Conservation (phyloP, 2,797 vertebrate species). For the Helostoma temminkii region DNA sequence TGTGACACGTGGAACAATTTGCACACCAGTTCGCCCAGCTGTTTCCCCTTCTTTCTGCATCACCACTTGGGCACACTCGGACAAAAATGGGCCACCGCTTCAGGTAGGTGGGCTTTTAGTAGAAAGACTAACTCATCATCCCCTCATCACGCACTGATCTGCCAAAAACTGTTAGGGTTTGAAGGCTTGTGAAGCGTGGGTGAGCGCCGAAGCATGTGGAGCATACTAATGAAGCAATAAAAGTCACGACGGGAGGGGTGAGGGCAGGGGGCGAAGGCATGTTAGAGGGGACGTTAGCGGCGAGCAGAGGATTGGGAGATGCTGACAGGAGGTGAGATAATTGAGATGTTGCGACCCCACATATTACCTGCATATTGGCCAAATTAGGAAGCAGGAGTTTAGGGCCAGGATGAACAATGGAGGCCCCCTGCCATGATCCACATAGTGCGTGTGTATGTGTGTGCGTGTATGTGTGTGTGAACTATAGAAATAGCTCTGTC, state of each 20-base stretch:
- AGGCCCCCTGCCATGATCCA: constrained; percentile 36
- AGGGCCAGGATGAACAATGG: constrained; percentile 43
- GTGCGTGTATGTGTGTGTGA: constrained; percentile 42
- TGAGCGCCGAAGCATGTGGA: constrained; percentile 88
- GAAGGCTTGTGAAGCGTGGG: constrained; percentile 74
- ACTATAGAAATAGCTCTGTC: no score
- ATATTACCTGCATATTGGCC: constrained; percentile 83
- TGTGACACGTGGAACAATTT: constrained; percentile 26
- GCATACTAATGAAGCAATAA: constrained; percentile 98
- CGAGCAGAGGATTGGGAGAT: constrained; percentile 65
- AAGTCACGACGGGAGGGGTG: constrained; percentile 88
- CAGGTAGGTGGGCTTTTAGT: constrained; percentile 73
- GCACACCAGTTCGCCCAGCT: constrained; percentile 20
- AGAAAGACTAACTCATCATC: constrained; percentile 69
- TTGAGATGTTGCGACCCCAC: constrained; percentile 85
- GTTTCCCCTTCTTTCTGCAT: constrained; percentile 37
- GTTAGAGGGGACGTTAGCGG: constrained; percentile 50
- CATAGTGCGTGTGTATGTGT: constrained; percentile 22
- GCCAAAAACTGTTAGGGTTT: constrained; percentile 80
- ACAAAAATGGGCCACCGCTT: constrained; percentile 47
- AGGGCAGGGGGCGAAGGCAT: constrained; percentile 54
- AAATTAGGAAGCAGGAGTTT: constrained; percentile 68
- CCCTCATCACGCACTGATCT: constrained; percentile 70
- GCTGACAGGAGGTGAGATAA: constrained; percentile 86
- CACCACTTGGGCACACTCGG: constrained; percentile 27